A percentile compares a stretch with the other conserved stretches of the same genome.
Conservation (phyloP, 1,140 invertebrate species). For the Proctacanthus coquilletti region DNA sequence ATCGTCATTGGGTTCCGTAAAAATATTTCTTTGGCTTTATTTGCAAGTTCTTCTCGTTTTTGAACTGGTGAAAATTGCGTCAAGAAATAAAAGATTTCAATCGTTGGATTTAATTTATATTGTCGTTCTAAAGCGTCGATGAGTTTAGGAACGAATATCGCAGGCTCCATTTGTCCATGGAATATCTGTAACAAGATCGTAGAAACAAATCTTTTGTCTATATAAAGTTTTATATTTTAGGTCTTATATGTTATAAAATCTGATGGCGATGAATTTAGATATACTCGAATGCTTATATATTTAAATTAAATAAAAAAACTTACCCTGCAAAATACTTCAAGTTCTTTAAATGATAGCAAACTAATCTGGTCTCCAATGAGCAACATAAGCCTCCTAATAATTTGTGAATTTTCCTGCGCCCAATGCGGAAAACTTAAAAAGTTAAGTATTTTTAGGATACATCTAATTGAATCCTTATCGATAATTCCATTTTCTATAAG, state of each 20-base stretch:
- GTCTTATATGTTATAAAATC: too few species aligned
- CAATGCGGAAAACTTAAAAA: constrained; percentile 20
- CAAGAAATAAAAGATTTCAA: constrained; percentile 16
- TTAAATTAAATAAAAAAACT: background rate
- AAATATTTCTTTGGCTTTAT: constrained; percentile 19
- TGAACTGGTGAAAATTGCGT: constrained; percentile 21
- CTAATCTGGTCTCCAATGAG: constrained; percentile 4
- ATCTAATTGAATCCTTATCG: constrained; percentile 10
- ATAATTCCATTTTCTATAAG: constrained; percentile 11
- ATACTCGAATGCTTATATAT: too few species aligned
- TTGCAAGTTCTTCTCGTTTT: constrained; percentile 21
- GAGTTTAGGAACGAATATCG: constrained; percentile 11
- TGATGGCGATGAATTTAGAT: too few species aligned
- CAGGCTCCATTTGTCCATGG: constrained; percentile 23
- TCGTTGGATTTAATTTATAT: constrained; percentile 8
- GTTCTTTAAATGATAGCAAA: constrained; percentile 7
- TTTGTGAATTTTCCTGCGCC: constrained; percentile 14
- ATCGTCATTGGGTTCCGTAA: constrained; percentile 11
- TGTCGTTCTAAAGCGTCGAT: constrained; percentile 11
- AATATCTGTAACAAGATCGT: constrained; percentile 8
- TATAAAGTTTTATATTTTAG: too few species aligned
- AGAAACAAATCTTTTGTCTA: background rate
- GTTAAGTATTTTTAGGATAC: constrained; percentile 19
- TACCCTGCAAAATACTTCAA: constrained; percentile 13
- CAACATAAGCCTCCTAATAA: constrained; percentile 15